These are phyloP conservation scores for Dynastes tityus DNA, from an alignment of 2,888 invertebrate genomes.

Conservation along the genomic window DNA sequence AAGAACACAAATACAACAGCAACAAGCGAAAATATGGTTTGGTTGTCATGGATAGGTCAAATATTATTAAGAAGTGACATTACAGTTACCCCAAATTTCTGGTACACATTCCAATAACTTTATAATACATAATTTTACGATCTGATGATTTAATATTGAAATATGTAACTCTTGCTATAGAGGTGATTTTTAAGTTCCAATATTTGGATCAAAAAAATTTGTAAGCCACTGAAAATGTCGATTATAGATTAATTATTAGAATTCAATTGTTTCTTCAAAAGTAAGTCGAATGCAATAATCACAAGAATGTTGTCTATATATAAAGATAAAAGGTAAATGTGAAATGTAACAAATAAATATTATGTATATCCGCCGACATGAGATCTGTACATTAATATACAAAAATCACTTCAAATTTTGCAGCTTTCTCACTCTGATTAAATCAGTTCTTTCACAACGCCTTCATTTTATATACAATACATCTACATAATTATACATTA, in stretches of 20 bases:
- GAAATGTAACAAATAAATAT: slow-evolving; percentile 57
- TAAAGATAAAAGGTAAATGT: slow-evolving; percentile 17
- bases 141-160: too few species aligned
- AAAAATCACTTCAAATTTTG: slow-evolving; percentile 52
- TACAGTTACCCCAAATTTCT: too few species aligned
- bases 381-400: slow-evolving; percentile 65
- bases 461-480: slow-evolving; percentile 22
- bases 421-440: slow-evolving; percentile 46
- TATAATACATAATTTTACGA: too few species aligned
- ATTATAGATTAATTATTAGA: too few species aligned
- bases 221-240: too few species aligned
- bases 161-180: too few species aligned
- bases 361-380: slow-evolving; percentile 54
- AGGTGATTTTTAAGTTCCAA: too few species aligned
- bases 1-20: slow-evolving; percentile 25
- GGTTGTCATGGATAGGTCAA: not conserved
- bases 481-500: slow-evolving; percentile 18
- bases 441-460: slow-evolving; percentile 37
- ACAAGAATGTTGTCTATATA: slow-evolving; percentile 19
- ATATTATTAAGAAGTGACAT: not conserved
- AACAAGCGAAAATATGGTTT: slow-evolving; percentile 20
- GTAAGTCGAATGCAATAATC: not conserved
- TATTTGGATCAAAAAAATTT: too few species aligned
- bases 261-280: too few species aligned
- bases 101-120: too few species aligned